Conservation (phyloP, 2,113 vertebrate genomes). For the Casuarius casuarius region DNA sequence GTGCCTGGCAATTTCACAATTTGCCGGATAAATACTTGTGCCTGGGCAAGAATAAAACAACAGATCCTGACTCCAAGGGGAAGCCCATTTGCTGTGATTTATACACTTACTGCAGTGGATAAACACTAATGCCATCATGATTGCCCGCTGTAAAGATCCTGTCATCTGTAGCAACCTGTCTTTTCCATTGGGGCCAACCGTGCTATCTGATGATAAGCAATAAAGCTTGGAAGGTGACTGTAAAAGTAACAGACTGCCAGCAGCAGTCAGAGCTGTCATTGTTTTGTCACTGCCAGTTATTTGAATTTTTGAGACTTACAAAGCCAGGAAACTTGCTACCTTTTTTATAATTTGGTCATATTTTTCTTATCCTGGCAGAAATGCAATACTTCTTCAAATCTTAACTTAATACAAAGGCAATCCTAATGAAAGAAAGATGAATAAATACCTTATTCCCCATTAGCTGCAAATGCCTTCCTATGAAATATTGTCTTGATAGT, state of each 20-base stretch:
- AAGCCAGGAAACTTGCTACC: neutral
- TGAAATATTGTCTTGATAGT: neutral
- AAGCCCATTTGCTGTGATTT: conserved; percentile 66
- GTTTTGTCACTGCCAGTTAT: neutral
- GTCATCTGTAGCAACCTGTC: conserved; percentile 38
- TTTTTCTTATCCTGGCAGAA: conserved; percentile 32
- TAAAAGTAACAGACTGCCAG: conserved; percentile 2
- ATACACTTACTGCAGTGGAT: conserved; percentile 49
- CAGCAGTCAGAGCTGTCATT: neutral
- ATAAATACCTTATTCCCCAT: neutral
- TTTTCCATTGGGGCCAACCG: conserved; percentile 6
- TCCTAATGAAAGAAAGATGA: neutral
- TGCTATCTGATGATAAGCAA: neutral
- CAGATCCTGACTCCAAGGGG: conserved; percentile 35
- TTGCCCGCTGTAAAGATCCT: conserved; percentile 36
- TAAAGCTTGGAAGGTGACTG: conserved; percentile 15
- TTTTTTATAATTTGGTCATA: neutral
- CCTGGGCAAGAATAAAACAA: conserved; percentile 35
- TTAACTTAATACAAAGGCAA: neutral
- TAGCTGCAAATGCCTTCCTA: neutral
- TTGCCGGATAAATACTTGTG: conserved; percentile 23
- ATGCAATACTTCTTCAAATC: neutral
- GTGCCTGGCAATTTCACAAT: neutral
- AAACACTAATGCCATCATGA: conserved; percentile 44
- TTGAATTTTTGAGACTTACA: neutral